Percentiles rank a stretch among this genome's conserved stretches.
phyloP scores from a whole-genome alignment of 2,888 invertebrate genomes.

The Protonemura montana region DNA sequence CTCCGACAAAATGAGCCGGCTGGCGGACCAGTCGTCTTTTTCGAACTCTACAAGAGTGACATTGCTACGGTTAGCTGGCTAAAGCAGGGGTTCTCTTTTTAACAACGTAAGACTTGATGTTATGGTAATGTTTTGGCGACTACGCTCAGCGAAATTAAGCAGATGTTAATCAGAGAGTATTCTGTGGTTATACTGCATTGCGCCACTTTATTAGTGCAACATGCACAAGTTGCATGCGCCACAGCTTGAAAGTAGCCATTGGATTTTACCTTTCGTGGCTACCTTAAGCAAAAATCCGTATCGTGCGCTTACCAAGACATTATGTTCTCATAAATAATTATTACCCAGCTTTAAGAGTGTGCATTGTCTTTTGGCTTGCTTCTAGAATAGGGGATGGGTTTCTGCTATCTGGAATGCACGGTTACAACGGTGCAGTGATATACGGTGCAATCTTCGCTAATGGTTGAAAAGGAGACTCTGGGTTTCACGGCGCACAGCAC shows the following conservation, averaged over 20 bases:
- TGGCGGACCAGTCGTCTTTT: neutral
- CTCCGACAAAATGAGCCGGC: neutral
- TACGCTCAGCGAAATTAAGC: no score
- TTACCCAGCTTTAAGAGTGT: neutral
- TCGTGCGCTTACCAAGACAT: neutral
- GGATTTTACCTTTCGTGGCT: neutral
- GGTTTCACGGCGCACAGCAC: constrained; percentile 2
- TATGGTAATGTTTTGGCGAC: neutral
- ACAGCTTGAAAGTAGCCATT: neutral
- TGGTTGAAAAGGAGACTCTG: constrained; percentile 44
- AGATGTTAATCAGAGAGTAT: no score
- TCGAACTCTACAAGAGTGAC: neutral
- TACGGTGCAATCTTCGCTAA: constrained; percentile 49
- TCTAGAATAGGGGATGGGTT: neutral
- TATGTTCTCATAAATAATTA: neutral
- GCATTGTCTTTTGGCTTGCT: neutral
- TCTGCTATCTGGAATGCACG: constrained; percentile 23
- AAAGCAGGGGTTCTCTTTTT: neutral
- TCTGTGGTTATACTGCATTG: neutral
- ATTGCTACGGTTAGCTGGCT: neutral
- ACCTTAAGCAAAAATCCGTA: neutral
- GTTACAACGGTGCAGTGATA: constrained; percentile 46
- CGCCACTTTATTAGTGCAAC: neutral
- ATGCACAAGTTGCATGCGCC: neutral
- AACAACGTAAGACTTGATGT: neutral